phyloP scores from a whole-genome alignment of 2,888 invertebrate species.

The Neoitamus cyanurus region DNA sequence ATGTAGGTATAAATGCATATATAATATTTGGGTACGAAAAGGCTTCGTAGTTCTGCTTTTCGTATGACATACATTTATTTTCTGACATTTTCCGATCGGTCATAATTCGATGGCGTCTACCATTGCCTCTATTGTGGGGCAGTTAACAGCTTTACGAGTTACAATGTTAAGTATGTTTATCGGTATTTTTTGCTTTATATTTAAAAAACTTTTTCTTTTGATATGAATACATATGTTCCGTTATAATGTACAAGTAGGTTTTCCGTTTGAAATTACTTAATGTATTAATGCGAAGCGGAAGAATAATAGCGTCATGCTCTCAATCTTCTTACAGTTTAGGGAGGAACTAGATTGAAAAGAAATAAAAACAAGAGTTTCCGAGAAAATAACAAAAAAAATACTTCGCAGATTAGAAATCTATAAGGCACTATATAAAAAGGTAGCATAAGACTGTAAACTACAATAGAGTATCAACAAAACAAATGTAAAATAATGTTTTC shows the following conservation, averaged over 20 bases:
- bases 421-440: not conserved
- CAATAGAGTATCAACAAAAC: not conserved
- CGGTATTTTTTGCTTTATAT: not conserved
- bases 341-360: not conserved
- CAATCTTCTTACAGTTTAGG: no score
- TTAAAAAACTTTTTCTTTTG: not conserved
- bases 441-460: not conserved
- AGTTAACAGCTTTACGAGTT: not conserved
- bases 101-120: not conserved
- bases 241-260: not conserved
- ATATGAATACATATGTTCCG: not conserved
- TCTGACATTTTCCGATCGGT: not conserved
- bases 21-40: not conserved
- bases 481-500: not conserved
- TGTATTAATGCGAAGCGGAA: not conserved
- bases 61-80: no score
- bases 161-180: not conserved
- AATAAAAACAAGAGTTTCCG: not conserved
- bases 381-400: no score
- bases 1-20: no score
- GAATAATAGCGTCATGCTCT: no score
- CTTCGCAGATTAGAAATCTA: not conserved
- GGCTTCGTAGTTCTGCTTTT: no score
- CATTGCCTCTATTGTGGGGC: no score
- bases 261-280: not conserved